Evolutionary conservation across 2,888 invertebrate genomes (phyloP).

Genomic region (Caenorhabditis zanzibari): DNA sequence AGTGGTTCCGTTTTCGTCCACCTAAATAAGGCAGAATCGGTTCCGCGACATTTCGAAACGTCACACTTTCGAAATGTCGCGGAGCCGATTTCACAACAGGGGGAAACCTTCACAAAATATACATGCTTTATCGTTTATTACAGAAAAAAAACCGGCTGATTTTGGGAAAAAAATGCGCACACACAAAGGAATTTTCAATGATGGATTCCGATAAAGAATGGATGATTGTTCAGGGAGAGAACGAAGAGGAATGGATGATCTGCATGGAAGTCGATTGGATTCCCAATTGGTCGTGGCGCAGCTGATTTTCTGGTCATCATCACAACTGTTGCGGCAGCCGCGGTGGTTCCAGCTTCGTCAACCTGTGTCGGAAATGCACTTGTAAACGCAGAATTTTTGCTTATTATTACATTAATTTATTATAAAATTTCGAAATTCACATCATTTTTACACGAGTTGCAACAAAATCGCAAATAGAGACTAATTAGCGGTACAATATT

Average conservation of each 20-base stretch:
- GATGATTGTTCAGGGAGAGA: no score
- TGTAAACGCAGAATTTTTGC: no score
- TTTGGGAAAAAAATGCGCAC: no score
- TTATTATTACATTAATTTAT: no score
- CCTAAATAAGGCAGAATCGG: not conserved
- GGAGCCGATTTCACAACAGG: no score
- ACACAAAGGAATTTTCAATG: no score
- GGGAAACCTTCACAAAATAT: no score
- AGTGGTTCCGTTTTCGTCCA: constrained; percentile 52
- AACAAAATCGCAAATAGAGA: constrained; percentile 8
- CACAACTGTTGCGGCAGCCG: constrained; percentile 72
- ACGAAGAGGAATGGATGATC: not conserved
- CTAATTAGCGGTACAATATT: not conserved
- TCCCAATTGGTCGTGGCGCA: not conserved
- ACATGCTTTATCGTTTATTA: no score
- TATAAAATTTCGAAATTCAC: constrained; percentile 14
- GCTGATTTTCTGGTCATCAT: constrained; percentile 35
- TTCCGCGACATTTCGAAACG: no score
- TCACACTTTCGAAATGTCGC: no score
- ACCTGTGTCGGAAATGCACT: constrained; percentile 57
- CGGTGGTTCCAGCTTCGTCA: constrained; percentile 77
- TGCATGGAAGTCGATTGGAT: constrained; percentile 20
- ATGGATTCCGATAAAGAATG: no score
- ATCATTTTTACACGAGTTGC: constrained; percentile 23
- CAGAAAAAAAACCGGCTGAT: no score